Evolutionary conservation across 2,113 vertebrate species (phyloP).

Genomic region (Apteryx mantelli): DNA sequence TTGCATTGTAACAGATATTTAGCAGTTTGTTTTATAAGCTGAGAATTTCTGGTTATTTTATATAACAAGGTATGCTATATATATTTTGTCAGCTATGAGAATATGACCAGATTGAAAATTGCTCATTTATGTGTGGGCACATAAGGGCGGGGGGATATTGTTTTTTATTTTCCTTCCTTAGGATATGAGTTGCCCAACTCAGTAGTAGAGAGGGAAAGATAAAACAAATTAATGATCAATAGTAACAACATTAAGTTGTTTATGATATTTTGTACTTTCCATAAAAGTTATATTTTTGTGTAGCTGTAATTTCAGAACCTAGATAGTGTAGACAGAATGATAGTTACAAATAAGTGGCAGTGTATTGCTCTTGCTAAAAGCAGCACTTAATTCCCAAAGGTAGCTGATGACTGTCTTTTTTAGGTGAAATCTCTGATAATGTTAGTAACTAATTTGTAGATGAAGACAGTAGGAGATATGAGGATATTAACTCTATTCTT

Average conservation of each 20-base stretch:
- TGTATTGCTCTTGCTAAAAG: neutral
- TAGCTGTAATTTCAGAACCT: neutral
- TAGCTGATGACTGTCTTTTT: neutral
- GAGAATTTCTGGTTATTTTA: neutral
- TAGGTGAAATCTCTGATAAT: neutral
- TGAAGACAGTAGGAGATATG: neutral
- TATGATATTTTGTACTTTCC: neutral
- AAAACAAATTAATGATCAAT: neutral
- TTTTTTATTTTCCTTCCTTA: neutral
- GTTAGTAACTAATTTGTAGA: neutral
- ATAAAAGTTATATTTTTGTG: neutral
- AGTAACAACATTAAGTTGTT: neutral
- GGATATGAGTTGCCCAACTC: neutral
- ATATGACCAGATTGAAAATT: neutral
- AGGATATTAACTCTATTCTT: neutral
- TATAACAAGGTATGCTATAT: neutral
- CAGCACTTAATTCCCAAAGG: neutral
- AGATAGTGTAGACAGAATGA: neutral
- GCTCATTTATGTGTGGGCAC: neutral
- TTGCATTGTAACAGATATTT: neutral
- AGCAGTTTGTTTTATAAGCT: neutral
- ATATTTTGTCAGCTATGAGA: neutral
- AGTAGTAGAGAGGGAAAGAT: neutral
- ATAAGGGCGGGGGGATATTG: neutral
- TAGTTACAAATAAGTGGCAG: neutral